These are phyloP conservation scores for Platygyra sinensis DNA, from an alignment of 64 coral and sea anemone species.

Conservation along the genomic window DNA sequence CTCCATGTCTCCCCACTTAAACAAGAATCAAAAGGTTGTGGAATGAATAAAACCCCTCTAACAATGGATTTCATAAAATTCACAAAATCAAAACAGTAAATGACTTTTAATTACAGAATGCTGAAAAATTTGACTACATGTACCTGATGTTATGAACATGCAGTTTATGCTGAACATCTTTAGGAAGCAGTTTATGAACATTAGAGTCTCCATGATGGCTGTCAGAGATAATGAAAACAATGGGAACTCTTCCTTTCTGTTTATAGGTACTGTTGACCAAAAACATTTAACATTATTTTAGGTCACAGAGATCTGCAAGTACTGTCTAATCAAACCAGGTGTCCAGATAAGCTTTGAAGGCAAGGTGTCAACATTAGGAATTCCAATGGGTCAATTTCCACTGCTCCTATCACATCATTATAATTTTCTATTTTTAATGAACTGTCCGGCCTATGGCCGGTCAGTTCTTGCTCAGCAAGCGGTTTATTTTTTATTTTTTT, in stretches of 20 bases:
- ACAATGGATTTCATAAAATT: too few relatives aligned
- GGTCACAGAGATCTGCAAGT: not conserved
- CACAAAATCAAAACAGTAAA: not conserved
- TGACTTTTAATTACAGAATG: not conserved
- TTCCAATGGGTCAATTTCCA: too few relatives aligned
- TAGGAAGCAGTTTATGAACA: slow-evolving; percentile 84
- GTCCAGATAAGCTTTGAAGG: too few relatives aligned
- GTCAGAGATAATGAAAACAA: slow-evolving; percentile 95
- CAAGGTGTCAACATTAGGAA: too few relatives aligned
- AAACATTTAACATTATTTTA: not conserved
- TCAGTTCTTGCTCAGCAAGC: too few relatives aligned
- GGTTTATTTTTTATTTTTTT: too few relatives aligned
- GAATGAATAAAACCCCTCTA: too few relatives aligned
- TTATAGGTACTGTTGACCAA: slow-evolving; percentile 62
- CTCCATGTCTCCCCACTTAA: too few relatives aligned
- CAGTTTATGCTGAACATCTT: slow-evolving; percentile 69
- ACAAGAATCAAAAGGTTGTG: too few relatives aligned
- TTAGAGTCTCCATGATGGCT: slow-evolving; percentile 89
- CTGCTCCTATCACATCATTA: too few relatives aligned
- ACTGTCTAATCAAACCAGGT: too few relatives aligned
- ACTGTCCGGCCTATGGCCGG: too few relatives aligned
- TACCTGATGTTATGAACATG: slow-evolving; percentile 80
- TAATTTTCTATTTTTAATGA: not conserved
- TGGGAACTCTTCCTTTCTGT: slow-evolving; percentile 66
- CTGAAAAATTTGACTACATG: not conserved